These are phyloP conservation scores for Cryptomyrus ogoouensis DNA, from an alignment of 2,113 vertebrate genomes.

Conservation along the genomic window DNA sequence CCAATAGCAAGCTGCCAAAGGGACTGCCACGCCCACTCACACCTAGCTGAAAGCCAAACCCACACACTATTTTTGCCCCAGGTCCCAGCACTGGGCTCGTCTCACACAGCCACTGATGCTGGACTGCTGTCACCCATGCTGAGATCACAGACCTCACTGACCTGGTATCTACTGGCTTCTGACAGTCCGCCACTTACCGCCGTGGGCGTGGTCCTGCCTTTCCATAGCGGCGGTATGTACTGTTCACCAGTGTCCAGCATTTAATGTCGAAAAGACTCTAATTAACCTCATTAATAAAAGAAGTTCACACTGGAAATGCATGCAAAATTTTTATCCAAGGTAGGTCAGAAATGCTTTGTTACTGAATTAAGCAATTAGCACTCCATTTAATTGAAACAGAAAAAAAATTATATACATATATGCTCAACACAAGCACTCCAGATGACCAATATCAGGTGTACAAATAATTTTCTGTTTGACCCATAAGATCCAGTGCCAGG, in stretches of 20 bases:
- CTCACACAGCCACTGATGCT: conserved; percentile 60
- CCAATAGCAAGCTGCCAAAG: neutral
- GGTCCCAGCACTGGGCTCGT: conserved; percentile 50
- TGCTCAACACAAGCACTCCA: neutral
- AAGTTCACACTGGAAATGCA: neutral
- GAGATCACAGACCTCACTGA: conserved; percentile 57
- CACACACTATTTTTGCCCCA: conserved; percentile 30
- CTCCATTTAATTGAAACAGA: neutral
- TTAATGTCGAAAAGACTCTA: neutral
- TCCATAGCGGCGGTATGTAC: conserved; percentile 62
- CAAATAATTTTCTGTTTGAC: neutral
- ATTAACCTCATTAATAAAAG: neutral
- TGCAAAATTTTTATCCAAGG: neutral
- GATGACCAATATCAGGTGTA: neutral
- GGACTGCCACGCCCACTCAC: neutral
- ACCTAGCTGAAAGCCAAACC: neutral
- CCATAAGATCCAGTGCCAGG: conserved; percentile 84
- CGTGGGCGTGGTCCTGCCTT: conserved; percentile 71
- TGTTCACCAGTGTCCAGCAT: neutral
- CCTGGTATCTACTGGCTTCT: conserved; percentile 65
- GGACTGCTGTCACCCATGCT: conserved; percentile 72
- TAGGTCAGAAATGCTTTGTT: neutral
- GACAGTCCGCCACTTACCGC: conserved; percentile 51
- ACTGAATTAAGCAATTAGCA: neutral
- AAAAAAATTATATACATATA: neutral